Percentiles rank a stretch among this genome's conserved stretches.
phyloP scores from a whole-genome alignment of 2,888 invertebrate genomes.

The Lutraria lutraria region DNA sequence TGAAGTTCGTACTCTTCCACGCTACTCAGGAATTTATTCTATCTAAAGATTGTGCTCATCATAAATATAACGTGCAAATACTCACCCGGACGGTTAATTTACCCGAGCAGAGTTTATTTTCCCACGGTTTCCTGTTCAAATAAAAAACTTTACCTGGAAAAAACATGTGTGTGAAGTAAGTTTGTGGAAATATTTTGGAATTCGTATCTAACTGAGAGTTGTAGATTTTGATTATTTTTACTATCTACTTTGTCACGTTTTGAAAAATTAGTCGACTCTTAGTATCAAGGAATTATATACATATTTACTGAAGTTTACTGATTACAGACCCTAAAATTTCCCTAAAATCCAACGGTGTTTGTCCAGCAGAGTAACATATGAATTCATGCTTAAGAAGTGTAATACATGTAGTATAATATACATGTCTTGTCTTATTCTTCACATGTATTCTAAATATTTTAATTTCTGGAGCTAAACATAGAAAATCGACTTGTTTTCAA shows the following conservation, averaged over 20 bases:
- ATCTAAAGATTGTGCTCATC: conserved; percentile 13
- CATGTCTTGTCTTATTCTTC: too few species aligned
- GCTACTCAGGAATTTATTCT: conserved; percentile 1
- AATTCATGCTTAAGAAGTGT: too few species aligned
- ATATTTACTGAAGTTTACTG: not conserved
- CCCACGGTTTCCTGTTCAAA: conserved; percentile 10
- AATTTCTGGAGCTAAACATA: too few species aligned
- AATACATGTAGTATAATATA: too few species aligned
- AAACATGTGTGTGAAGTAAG: not conserved
- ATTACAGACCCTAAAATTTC: not conserved
- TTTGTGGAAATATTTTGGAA: not conserved
- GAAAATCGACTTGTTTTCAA: too few species aligned
- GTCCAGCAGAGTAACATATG: too few species aligned
- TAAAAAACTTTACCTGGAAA: conserved; percentile 12
- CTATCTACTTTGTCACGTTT: not conserved
- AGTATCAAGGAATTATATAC: not conserved
- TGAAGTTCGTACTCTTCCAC: not conserved
- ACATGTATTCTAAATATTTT: too few species aligned
- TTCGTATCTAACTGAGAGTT: conserved; percentile 6
- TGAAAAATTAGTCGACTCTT: not conserved
- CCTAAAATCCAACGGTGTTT: too few species aligned
- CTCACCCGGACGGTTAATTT: conserved; percentile 14
- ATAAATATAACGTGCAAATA: conserved; percentile 12
- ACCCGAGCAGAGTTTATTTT: conserved; percentile 1
- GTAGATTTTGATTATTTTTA: not conserved